phyloP scores from a whole-genome alignment of 2,113 vertebrate species.

The Neomonachus schauinslandi region DNA sequence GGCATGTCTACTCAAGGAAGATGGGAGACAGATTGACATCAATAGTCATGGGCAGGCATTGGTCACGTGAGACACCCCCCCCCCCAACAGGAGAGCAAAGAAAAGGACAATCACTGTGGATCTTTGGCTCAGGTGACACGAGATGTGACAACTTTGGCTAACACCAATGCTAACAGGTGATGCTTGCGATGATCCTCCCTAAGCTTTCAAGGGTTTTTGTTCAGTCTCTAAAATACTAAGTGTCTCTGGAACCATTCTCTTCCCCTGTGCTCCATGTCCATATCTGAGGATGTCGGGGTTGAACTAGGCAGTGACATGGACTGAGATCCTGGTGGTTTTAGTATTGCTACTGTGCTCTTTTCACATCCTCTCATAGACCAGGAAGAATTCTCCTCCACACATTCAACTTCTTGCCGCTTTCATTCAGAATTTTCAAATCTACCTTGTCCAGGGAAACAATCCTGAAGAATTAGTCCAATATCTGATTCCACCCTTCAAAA shows the following conservation, averaged over 20 bases:
- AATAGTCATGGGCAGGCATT: background rate
- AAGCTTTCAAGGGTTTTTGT: background rate
- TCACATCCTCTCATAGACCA: background rate
- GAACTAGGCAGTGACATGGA: background rate
- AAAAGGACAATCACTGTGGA: background rate
- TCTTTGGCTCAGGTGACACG: background rate
- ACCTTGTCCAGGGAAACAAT: background rate
- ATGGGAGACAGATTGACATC: background rate
- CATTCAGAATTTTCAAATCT: background rate
- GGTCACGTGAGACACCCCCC: background rate
- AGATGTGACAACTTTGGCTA: no score
- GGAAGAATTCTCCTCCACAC: background rate
- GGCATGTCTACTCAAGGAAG: background rate
- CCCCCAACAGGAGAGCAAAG: background rate
- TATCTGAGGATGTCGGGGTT: background rate
- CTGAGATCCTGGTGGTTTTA: background rate
- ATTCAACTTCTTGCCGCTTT: background rate
- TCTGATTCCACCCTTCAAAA: background rate
- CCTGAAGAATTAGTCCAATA: background rate
- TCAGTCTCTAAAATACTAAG: background rate
- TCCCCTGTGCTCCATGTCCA: background rate
- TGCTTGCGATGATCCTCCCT: background rate
- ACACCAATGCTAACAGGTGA: background rate
- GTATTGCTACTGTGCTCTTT: background rate
- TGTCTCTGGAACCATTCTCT: background rate